These are phyloP conservation scores for Latheticus oryzae DNA, from an alignment of 2,888 invertebrate genomes.

Conservation along the genomic window DNA sequence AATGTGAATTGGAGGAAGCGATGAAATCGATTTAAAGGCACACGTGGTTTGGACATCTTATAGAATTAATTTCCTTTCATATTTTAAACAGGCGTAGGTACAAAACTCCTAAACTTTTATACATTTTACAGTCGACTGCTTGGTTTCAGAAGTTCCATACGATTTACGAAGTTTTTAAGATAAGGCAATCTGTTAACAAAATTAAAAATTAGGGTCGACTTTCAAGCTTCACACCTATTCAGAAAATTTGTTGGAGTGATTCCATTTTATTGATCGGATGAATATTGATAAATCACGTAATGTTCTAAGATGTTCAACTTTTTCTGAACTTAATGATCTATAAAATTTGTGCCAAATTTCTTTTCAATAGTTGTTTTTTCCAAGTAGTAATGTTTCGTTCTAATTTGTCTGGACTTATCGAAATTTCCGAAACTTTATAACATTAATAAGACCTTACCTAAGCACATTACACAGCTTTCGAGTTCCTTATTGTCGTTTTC, in stretches of 20 bases:
- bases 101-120: slow-evolving; percentile 45
- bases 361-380: slow-evolving; percentile 22
- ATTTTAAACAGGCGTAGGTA: slow-evolving; percentile 53
- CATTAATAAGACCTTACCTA: slow-evolving; percentile 30
- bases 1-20: slow-evolving; percentile 7
- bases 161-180: slow-evolving; percentile 44
- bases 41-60: slow-evolving; percentile 50
- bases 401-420: slow-evolving; percentile 16
- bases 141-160: slow-evolving; percentile 44
- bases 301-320: slow-evolving; percentile 36
- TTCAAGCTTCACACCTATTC: slow-evolving; percentile 38
- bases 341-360: slow-evolving; percentile 37
- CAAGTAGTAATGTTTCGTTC: slow-evolving; percentile 2
- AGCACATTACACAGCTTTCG: slow-evolving; percentile 25
- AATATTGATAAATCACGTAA: slow-evolving; percentile 51
- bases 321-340: slow-evolving; percentile 40
- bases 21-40: slow-evolving; percentile 39
- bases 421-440: slow-evolving; percentile 20
- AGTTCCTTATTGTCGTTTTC: slow-evolving; percentile 35
- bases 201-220: slow-evolving; percentile 47
- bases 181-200: slow-evolving; percentile 47
- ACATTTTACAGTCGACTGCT: slow-evolving; percentile 45
- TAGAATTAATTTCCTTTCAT: slow-evolving; percentile 51
- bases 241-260: slow-evolving; percentile 40
- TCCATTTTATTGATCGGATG: slow-evolving; percentile 46